Percentiles rank a stretch among this genome's conserved stretches.
Evolutionary conservation across 1,140 invertebrate genomes (phyloP).

Genomic region (Harpegnathos saltator): DNA sequence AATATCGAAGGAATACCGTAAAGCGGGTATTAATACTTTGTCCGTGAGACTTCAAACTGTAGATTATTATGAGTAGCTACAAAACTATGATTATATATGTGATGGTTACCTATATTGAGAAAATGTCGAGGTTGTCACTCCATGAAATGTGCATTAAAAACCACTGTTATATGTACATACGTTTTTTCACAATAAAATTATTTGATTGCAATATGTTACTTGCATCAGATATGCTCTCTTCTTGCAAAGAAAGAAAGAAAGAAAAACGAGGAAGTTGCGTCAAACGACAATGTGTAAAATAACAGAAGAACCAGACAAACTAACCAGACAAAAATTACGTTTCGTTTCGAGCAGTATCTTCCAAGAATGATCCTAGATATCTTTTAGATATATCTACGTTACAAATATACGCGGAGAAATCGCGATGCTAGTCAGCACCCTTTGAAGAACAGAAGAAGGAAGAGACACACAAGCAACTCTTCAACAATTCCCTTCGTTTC

Average conservation of each 20-base stretch:
- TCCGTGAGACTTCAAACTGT: slow-evolving; percentile 63
- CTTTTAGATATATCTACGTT: slow-evolving; percentile 8
- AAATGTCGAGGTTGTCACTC: slow-evolving; percentile 47
- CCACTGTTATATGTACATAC: slow-evolving; percentile 63
- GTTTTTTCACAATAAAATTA: slow-evolving; percentile 61
- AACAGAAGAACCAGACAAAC: slow-evolving; percentile 1
- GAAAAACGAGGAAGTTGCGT: slow-evolving; percentile 27
- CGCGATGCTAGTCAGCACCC: not conserved
- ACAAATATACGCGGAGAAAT: not conserved
- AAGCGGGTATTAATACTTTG: slow-evolving; percentile 70
- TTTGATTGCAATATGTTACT: slow-evolving; percentile 57
- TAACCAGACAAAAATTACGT: not conserved
- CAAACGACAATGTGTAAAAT: slow-evolving; percentile 34
- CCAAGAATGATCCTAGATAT: not conserved
- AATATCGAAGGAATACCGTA: slow-evolving; percentile 66
- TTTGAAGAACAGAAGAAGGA: not conserved
- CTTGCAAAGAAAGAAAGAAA: slow-evolving; percentile 7
- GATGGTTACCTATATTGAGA: slow-evolving; percentile 21
- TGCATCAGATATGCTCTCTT: slow-evolving; percentile 45
- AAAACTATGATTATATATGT: slow-evolving; percentile 45
- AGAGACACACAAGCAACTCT: slow-evolving; percentile 16
- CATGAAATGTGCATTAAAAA: slow-evolving; percentile 61
- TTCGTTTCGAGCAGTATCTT: not conserved
- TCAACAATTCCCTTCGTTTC: not conserved
- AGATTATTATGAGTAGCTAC: slow-evolving; percentile 67